phyloP scores from a whole-genome alignment of 2,113 vertebrate species.

The Gadus macrocephalus region DNA sequence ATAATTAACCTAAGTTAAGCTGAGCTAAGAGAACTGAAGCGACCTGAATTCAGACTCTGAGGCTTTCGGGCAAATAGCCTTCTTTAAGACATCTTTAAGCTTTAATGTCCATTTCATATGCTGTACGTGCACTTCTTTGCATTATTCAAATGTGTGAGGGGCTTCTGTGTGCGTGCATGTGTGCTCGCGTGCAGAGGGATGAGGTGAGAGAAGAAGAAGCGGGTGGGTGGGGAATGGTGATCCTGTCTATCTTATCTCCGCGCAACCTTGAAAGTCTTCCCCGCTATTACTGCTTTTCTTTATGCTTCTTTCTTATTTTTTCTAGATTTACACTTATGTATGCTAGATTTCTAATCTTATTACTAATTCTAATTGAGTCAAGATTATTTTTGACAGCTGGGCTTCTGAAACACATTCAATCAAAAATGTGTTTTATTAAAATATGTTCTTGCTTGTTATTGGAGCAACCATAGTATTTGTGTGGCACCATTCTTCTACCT shows the following conservation, averaged over 20 bases:
- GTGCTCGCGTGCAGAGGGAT: slow-evolving; percentile 41
- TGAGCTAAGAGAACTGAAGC: no score
- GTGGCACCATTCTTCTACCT: no score
- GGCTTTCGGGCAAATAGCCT: background rate
- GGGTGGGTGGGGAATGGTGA: slow-evolving; percentile 26
- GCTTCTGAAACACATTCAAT: no score
- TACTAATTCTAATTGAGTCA: no score
- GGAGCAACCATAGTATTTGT: no score
- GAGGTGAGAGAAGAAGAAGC: slow-evolving; percentile 46
- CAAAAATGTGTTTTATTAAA: no score
- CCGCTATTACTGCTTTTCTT: slow-evolving; percentile 20
- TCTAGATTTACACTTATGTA: slow-evolving; percentile 3
- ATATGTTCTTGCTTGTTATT: no score
- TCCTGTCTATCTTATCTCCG: slow-evolving; percentile 7
- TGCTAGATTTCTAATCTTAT: background rate
- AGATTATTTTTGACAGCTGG: no score
- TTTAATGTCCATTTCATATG: slow-evolving; percentile 30
- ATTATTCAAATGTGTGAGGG: slow-evolving; percentile 20
- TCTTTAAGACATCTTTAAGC: slow-evolving; percentile 13
- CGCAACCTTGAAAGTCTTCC: slow-evolving; percentile 16
- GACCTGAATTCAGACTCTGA: no score
- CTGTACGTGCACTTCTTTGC: slow-evolving; percentile 38
- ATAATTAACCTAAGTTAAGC: background rate
- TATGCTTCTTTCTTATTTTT: background rate
- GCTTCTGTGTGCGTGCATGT: slow-evolving; percentile 20